Evolutionary conservation across 2,888 invertebrate species (phyloP), one percentile per base, ranked within the genome.

Genomic region (Kuschelorhynchus macadamiae): DNA sequence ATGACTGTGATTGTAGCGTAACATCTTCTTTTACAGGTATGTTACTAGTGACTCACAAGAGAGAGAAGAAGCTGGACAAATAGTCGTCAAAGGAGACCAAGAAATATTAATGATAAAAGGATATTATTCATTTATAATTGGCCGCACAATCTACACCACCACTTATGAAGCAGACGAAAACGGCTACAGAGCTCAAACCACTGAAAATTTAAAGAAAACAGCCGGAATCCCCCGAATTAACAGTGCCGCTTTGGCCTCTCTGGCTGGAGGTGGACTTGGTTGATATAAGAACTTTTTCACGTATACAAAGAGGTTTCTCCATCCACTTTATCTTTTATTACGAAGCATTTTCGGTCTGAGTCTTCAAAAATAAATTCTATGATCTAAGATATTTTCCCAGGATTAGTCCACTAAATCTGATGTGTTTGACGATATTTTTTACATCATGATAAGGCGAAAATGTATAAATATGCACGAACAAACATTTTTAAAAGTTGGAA

Each of bases 101-200:
- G 12, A 49, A 4, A n/a, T 56, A 0, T 20, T 56, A 2, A 21
- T n/a, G 30, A 47, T 64, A 4, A 17, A 49, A 1, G 64, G 64
- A 42, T 47, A 8, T 9, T 56, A 56, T 25, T n/a, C 47, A 0
- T 64, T 25, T 55, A 7, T 5, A 4, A 86, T 39, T 82, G 82
- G 83, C 62, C 89, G 89, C 18, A 82, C 83, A 57, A 84, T 84
- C 32, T 86, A 87, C 75, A 84, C 83, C 7, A 84, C 86, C 7
- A 80, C 81, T 21, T 88, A 88, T 76, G 83, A 85, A 33, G 88
- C 88, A 2, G 87, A 88, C 70, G 85, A 87, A 73, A 85, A 86
- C 65, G 88, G 88, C 0, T 88, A 56, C 18, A 32, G 53, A 46
- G 20, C 62, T 17, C 11, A 20, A 4, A 46, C 33, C 1, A 5